Evolutionary conservation across 2,888 invertebrate species (phyloP).

Genomic region (Leptura quadrifasciata): DNA sequence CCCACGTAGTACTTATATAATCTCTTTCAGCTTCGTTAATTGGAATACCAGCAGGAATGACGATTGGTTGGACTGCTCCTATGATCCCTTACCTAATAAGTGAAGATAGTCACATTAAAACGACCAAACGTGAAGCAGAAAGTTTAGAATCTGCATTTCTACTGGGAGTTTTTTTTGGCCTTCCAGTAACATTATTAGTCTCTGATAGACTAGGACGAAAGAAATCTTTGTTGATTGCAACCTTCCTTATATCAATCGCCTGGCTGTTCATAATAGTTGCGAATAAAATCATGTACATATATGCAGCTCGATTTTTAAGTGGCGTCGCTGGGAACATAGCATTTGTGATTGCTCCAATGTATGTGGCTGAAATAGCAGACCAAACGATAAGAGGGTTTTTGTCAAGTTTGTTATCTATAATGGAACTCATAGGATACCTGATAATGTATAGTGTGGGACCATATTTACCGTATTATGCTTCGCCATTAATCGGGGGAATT

Average conservation of each 20-base stretch:
- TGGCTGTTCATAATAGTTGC: constrained; percentile 69
- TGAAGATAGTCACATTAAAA: constrained; percentile 65
- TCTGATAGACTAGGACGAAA: constrained; percentile 69
- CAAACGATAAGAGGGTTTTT: constrained; percentile 70
- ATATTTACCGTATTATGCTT: constrained; percentile 66
- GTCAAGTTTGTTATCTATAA: constrained; percentile 68
- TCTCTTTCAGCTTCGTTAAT: constrained; percentile 69
- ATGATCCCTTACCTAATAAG: constrained; percentile 68
- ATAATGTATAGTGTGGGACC: constrained; percentile 68
- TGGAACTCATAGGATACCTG: constrained; percentile 69
- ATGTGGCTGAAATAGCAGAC: constrained; percentile 71
- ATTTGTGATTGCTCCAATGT: constrained; percentile 71
- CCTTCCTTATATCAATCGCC: constrained; percentile 65
- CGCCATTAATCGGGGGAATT: constrained; percentile 66
- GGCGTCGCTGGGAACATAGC: constrained; percentile 65
- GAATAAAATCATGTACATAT: constrained; percentile 66
- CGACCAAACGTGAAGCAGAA: constrained; percentile 62
- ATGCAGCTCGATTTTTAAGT: constrained; percentile 67
- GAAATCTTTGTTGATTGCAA: constrained; percentile 69
- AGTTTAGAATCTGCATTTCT: constrained; percentile 65
- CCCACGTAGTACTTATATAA: constrained; percentile 23
- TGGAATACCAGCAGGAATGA: constrained; percentile 72
- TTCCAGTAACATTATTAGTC: constrained; percentile 68
- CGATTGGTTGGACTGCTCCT: constrained; percentile 72
- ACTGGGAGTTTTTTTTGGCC: constrained; percentile 64